Evolutionary conservation across 2,888 invertebrate genomes (phyloP), one percentile per base, ranked within the genome.

Genomic region (Aleiodes alternator): DNA sequence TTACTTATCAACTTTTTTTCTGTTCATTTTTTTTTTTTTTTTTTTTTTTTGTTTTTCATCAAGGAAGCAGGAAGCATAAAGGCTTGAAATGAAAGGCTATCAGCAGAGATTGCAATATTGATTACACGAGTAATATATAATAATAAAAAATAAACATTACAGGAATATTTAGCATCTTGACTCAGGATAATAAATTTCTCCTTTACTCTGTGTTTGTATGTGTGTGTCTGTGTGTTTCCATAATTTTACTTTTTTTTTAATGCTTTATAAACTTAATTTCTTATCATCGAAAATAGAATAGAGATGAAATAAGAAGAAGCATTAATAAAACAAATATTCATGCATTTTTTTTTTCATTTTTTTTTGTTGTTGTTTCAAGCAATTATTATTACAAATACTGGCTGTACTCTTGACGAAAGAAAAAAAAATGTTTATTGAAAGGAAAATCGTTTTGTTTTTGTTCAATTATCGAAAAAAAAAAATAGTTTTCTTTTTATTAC

Each of bases 341-440:
- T 95, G 94, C 94, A 94, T 93, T 92, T 90, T 66, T 61, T 56
- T 56, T 56, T 16, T 56, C 23, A 0, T 56, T 56, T 16, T 23
- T 23, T 56, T 23, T 14, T 23, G 4, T 55, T 55, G 6, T 55
- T 55, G 55, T 55, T 93, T 92, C 92, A 95, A 95, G 94, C 94
- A 94, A 43, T 95, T 94, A 94, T 95, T 95, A 94, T 95, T 95
- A 94, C 92, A 92, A 92, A 92, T 92, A 92, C 94, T 94, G 94
- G 94, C 93, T 93, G 90, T 43, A 90, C 86, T 89, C 87, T 88
- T 87, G 87, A 88, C 88, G 87, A 88, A 89, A 78, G 70, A 78
- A 77, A 68, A 53, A 69, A 43, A 69, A 71, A 43, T 1, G 9
- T 7, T 43, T 9, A 43, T 43, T 43, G 43, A 43, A 43, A 43